A percentile compares a stretch with the other conserved stretches of the same genome.
phyloP scores from a whole-genome alignment of 2,113 vertebrate species.

The Sula dactylatra region DNA sequence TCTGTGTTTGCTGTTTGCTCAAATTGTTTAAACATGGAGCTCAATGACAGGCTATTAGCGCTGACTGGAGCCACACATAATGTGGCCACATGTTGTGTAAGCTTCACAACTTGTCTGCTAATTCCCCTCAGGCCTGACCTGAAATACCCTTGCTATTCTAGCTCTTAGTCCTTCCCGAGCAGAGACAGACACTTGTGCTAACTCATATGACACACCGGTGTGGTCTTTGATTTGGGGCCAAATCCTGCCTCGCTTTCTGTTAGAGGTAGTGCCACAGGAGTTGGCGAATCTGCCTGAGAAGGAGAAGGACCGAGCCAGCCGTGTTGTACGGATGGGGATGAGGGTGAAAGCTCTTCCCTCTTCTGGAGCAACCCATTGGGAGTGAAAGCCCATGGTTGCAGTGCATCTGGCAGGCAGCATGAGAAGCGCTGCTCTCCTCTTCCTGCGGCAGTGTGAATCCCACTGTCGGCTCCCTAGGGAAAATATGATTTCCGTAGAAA shows the following conservation, averaged over 20 bases:
- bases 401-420: accelerated
- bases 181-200: not conserved
- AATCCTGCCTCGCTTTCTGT: not conserved
- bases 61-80: conserved; percentile 59
- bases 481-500: not conserved
- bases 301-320: not conserved
- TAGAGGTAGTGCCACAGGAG: accelerated
- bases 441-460: not conserved
- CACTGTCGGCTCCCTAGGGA: not conserved
- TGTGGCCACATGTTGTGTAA: conserved; percentile 67
- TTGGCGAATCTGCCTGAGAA: not conserved
- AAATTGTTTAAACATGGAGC: conserved; percentile 65
- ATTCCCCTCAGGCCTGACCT: conserved; percentile 64
- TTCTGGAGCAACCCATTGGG: not conserved
- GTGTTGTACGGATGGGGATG: not conserved
- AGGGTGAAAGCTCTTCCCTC: not conserved
- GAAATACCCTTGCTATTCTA: conserved; percentile 57
- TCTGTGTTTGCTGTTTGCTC: conserved; percentile 63
- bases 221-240: not conserved
- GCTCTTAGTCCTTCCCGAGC: not conserved
- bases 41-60: conserved; percentile 62
- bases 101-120: conserved; percentile 65
- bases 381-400: not conserved
- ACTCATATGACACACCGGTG: not conserved
- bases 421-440: not conserved